Conservation (phyloP, 2,888 invertebrate genomes). For the Stramonita haemastoma region DNA sequence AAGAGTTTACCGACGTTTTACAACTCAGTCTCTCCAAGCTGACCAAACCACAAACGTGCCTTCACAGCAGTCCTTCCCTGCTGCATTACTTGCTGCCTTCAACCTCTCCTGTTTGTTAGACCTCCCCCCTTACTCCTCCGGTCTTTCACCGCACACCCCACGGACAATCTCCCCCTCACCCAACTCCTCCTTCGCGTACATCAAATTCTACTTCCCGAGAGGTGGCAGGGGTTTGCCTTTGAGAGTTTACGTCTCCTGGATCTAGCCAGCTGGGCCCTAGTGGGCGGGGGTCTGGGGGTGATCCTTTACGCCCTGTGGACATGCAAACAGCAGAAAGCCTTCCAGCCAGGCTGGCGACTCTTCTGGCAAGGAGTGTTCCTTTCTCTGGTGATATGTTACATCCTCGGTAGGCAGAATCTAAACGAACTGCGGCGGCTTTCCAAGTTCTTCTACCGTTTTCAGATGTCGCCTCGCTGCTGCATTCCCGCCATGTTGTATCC, state of each 20-base stretch:
- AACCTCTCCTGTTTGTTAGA: neutral
- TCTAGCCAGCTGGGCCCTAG: conserved; percentile 58
- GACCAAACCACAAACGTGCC: conserved; percentile 8
- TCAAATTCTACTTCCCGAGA: conserved; percentile 75
- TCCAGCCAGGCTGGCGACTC: neutral
- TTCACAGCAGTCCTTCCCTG: neutral
- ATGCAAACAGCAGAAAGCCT: neutral
- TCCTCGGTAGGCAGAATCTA: conserved; percentile 68
- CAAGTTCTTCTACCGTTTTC: conserved; percentile 62
- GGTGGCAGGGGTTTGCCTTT: conserved; percentile 69
- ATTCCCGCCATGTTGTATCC: conserved; percentile 75
- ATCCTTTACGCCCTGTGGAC: neutral
- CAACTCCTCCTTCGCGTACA: conserved; percentile 54
- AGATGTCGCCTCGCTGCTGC: conserved; percentile 71
- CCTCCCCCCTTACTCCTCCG: neutral
- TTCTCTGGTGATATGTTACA: neutral
- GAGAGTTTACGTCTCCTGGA: conserved; percentile 64
- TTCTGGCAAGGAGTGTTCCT: neutral
- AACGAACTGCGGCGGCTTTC: conserved; percentile 66
- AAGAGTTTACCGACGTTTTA: conserved; percentile 61
- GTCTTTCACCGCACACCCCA: neutral
- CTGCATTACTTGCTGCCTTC: neutral
- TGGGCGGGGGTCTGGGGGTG: conserved; percentile 46
- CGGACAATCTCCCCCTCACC: neutral
- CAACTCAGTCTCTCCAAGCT: conserved; percentile 46